Evolutionary conservation across 2,888 invertebrate genomes (phyloP).

Genomic region (Drosophila algonquin): DNA sequence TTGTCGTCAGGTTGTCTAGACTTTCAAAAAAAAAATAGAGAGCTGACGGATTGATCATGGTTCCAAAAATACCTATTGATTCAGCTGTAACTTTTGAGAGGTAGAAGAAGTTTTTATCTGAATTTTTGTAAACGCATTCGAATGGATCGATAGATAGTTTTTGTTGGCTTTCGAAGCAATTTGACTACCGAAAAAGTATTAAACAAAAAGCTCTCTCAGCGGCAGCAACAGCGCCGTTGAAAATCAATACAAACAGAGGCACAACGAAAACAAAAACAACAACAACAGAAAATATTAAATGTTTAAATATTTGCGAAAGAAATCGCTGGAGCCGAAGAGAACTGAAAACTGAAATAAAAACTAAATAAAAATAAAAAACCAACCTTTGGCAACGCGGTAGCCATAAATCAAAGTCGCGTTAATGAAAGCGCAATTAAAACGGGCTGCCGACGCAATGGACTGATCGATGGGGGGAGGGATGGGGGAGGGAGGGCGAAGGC

Average conservation of each 20-base stretch:
- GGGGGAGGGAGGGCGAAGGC: conserved; percentile 34
- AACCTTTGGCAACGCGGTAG: conserved; percentile 78
- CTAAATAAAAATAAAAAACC: conserved; percentile 45
- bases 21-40: conserved; percentile 56
- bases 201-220: conserved; percentile 68
- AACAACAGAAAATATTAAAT: conserved; percentile 38
- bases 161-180: conserved; percentile 53
- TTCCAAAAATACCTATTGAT: conserved; percentile 67
- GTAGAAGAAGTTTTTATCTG: conserved; percentile 4
- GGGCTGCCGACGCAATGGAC: conserved; percentile 53
- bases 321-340: conserved; percentile 61
- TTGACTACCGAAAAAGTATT: conserved; percentile 78
- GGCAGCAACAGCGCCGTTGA: conserved; percentile 52
- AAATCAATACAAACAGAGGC: conserved; percentile 71
- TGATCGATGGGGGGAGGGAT: conserved; percentile 2
- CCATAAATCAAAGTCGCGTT: conserved; percentile 81
- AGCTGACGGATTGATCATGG: conserved; percentile 41
- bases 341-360: conserved; percentile 22
- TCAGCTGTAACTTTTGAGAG: conserved; percentile 44
- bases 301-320: conserved; percentile 81
- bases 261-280: conserved; percentile 10
- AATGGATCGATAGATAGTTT: conserved; percentile 6
- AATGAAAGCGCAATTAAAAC: conserved; percentile 81
- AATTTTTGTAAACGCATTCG: conserved; percentile 66
- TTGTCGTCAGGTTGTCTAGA: conserved; percentile 59